Percentiles rank a stretch among this genome's conserved stretches.
Conservation (phyloP, 2,113 vertebrate species). For the Crypturellus undulatus region DNA sequence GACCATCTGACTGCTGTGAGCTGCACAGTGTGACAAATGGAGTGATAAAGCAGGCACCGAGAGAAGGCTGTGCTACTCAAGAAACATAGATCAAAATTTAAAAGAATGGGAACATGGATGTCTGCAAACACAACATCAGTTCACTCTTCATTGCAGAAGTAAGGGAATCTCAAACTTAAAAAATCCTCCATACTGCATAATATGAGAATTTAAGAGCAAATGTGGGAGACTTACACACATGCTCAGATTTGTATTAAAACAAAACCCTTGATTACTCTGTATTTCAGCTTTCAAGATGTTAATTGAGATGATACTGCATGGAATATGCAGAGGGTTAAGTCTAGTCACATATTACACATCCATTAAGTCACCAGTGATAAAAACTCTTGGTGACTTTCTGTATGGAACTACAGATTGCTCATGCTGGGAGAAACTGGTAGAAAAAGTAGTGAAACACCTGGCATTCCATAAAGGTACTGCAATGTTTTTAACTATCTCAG, state of each 20-base stretch:
- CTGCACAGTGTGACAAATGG: neutral
- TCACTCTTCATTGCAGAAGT: neutral
- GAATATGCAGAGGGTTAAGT: neutral
- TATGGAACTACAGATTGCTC: neutral
- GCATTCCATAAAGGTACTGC: neutral
- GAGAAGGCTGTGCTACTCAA: neutral
- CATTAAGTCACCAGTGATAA: neutral
- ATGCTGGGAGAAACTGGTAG: neutral
- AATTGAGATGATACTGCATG: neutral
- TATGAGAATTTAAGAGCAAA: neutral
- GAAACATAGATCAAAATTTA: neutral
- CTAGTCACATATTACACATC: neutral
- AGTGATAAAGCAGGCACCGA: neutral
- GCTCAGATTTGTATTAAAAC: neutral
- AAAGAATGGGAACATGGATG: neutral
- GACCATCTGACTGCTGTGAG: neutral
- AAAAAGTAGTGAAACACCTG: neutral
- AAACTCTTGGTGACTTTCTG: neutral
- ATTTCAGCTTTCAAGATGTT: neutral
- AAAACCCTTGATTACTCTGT: neutral
- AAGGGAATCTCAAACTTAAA: neutral
- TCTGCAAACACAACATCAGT: neutral
- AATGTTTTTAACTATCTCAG: neutral
- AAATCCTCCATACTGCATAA: neutral
- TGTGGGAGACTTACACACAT: neutral